Percentiles rank a stretch among this genome's conserved stretches.
phyloP scores from a whole-genome alignment of 2,888 invertebrate genomes.

The Acanthoscelides obtectus region DNA sequence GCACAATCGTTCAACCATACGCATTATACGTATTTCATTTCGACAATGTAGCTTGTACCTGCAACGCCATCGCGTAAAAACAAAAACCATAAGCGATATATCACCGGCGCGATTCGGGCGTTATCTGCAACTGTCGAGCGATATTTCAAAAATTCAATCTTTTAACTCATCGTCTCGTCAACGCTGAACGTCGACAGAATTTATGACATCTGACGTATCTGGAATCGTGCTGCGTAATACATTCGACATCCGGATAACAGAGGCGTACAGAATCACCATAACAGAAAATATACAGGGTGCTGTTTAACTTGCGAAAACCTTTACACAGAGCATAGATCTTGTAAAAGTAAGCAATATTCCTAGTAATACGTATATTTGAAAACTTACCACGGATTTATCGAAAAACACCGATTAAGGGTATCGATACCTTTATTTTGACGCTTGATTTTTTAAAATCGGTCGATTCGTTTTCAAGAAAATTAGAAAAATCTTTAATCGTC shows the following conservation, averaged over 20 bases:
- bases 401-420: too few species aligned
- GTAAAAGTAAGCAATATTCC: too few species aligned
- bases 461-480: too few species aligned
- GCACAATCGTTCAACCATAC: not conserved
- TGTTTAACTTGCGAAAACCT: too few species aligned
- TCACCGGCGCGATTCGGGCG: not conserved
- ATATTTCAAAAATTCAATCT: constrained; percentile 39
- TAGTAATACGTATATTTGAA: too few species aligned
- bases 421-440: too few species aligned
- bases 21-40: not conserved
- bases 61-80: not conserved
- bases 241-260: not conserved
- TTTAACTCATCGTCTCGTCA: constrained; percentile 35
- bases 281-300: not conserved
- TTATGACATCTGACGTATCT: constrained; percentile 29
- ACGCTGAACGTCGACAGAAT: constrained; percentile 24
- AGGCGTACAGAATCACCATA: too few species aligned
- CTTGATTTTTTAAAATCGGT: too few species aligned
- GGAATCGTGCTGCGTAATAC: constrained; percentile 24
- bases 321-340: too few species aligned
- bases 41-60: not conserved
- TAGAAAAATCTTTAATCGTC: too few species aligned
- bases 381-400: too few species aligned
- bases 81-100: not conserved
- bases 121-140: constrained; percentile 10